A percentile compares a stretch with the other conserved stretches of the same genome.
Evolutionary conservation across 2,888 invertebrate species (phyloP).

Genomic region (Andricus quercusramuli): DNA sequence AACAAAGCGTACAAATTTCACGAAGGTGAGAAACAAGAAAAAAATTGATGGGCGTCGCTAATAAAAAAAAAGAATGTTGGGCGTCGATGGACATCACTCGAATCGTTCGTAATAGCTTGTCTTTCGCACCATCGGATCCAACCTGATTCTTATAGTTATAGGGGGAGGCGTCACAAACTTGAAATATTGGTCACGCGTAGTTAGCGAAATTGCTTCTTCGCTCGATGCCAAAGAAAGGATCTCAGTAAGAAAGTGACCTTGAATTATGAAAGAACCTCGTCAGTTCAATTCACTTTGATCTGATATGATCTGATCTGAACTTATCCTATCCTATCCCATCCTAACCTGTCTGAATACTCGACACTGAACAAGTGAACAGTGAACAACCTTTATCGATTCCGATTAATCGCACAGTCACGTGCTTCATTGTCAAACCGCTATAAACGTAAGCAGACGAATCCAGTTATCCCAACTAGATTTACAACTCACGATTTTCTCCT

Average conservation of each 20-base stretch:
- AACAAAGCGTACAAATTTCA: background rate
- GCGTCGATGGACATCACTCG: background rate
- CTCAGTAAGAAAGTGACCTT: constrained; percentile 33
- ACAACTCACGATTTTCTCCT: constrained; percentile 33
- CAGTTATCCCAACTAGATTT: constrained; percentile 40
- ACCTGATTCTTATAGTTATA: background rate
- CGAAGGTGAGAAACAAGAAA: background rate
- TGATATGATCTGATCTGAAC: background rate
- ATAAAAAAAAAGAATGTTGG: background rate
- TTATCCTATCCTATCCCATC: background rate
- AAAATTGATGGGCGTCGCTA: background rate
- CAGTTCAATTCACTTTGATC: constrained; percentile 5
- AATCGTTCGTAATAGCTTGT: constrained; percentile 9
- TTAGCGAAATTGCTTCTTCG: constrained; percentile 13
- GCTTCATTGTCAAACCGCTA: constrained; percentile 37
- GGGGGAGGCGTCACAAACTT: background rate
- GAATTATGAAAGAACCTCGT: constrained; percentile 29
- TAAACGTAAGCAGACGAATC: constrained; percentile 40
- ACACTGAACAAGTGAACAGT: background rate
- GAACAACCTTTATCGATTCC: constrained; percentile 37
- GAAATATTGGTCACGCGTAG: constrained; percentile 19
- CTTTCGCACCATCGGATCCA: background rate
- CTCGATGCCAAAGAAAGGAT: background rate
- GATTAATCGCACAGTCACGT: constrained; percentile 39
- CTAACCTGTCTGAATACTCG: background rate